These are phyloP conservation scores for Andrena dorsata DNA, from an alignment of 2,888 invertebrate species.

Conservation along the genomic window DNA sequence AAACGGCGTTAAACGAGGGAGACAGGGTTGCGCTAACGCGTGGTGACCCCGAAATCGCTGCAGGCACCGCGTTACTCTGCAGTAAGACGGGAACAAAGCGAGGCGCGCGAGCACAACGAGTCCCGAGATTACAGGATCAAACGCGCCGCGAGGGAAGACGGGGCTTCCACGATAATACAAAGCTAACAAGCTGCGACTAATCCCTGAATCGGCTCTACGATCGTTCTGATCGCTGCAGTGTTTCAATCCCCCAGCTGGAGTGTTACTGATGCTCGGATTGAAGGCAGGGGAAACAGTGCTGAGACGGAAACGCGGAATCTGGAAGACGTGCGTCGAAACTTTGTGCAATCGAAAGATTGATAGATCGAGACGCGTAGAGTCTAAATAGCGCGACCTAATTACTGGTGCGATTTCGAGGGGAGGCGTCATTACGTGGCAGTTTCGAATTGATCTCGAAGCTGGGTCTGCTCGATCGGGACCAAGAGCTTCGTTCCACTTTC, in stretches of 20 bases:
- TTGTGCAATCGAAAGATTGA: conserved; percentile 14
- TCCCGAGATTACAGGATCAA: conserved; percentile 45
- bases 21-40: conserved; percentile 36
- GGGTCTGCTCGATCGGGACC: conserved; percentile 10
- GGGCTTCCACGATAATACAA: conserved; percentile 38
- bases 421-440: conserved; percentile 19
- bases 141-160: conserved; percentile 26
- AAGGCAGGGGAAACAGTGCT: background rate
- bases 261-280: no score
- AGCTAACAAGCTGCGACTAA: conserved; percentile 55
- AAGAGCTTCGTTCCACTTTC: conserved; percentile 20
- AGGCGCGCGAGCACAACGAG: conserved; percentile 18
- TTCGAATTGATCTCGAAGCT: conserved; percentile 33
- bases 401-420: conserved; percentile 32
- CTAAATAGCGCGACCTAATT: conserved; percentile 50
- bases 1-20: conserved; percentile 44
- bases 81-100: conserved; percentile 55
- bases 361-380: conserved; percentile 1
- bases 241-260: no score
- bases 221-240: background rate
- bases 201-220: conserved; percentile 36
- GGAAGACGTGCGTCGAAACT: background rate
- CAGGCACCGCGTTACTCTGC: conserved; percentile 47
- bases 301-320: background rate
- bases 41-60: conserved; percentile 49